A percentile compares a stretch with the other conserved stretches of the same genome.
Evolutionary conservation across 2,888 invertebrate genomes (phyloP).

Genomic region (Uropetala carovei): DNA sequence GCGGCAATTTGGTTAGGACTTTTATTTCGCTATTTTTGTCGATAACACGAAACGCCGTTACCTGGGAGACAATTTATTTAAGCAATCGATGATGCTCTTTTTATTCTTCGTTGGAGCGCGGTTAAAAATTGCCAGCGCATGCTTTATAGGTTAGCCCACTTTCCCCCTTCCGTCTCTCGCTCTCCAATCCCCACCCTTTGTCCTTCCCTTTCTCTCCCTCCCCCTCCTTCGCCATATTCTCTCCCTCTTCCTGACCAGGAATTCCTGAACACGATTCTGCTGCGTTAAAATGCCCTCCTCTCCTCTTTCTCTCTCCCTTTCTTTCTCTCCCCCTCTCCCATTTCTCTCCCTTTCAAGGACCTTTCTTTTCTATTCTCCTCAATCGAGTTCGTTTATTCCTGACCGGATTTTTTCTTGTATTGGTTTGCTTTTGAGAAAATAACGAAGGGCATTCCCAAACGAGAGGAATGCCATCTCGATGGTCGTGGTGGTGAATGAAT

Average conservation of each 20-base stretch:
- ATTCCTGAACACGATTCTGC: too few relatives aligned
- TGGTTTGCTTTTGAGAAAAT: background rate
- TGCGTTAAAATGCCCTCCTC: background rate
- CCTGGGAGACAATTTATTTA: too few relatives aligned
- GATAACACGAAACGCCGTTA: too few relatives aligned
- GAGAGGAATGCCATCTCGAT: too few relatives aligned
- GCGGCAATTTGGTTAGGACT: too few relatives aligned
- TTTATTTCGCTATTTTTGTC: too few relatives aligned
- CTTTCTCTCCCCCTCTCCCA: background rate
- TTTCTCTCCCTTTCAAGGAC: background rate
- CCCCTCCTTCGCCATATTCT: background rate
- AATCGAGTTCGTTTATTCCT: background rate
- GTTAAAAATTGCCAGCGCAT: too few relatives aligned
- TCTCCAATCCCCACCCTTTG: too few relatives aligned
- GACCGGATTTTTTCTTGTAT: background rate
- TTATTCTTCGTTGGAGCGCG: too few relatives aligned
- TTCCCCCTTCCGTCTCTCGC: background rate
- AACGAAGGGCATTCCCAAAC: background rate
- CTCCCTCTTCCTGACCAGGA: too few relatives aligned
- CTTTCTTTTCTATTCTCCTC: background rate
- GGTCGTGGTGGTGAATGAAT: too few relatives aligned
- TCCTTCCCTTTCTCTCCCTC: background rate
- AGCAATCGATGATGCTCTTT: too few relatives aligned
- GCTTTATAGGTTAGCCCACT: background rate
- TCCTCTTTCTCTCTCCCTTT: background rate